A percentile compares a stretch with the other conserved stretches of the same genome.
phyloP scores from a whole-genome alignment of 2,888 invertebrate species.

The Nemurella pictetii region DNA sequence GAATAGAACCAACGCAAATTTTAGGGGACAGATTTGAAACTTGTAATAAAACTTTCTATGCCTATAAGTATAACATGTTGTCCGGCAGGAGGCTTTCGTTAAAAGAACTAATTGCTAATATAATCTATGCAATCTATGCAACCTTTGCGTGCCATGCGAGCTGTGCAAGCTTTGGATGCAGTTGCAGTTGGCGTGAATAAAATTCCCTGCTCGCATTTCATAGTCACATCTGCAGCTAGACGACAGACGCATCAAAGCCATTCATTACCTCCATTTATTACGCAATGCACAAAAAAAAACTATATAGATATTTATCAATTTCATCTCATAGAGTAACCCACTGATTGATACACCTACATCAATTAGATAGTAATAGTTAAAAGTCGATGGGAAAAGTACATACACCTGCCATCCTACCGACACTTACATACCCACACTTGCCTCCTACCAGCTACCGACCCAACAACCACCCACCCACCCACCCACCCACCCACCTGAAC shows the following conservation, averaged over 20 bases:
- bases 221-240: neutral
- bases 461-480: neutral
- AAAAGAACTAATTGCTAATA: neutral
- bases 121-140: neutral
- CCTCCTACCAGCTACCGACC: neutral
- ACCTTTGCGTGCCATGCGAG: neutral
- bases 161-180: neutral
- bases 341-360: too few relatives aligned
- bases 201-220: neutral
- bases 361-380: too few relatives aligned
- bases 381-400: too few relatives aligned
- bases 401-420: too few relatives aligned
- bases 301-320: too few relatives aligned
- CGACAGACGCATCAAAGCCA: too few relatives aligned
- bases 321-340: too few relatives aligned
- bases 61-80: neutral
- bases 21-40: constrained; percentile 23
- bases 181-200: neutral
- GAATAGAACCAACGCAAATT: constrained; percentile 15
- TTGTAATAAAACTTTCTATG: constrained; percentile 23
- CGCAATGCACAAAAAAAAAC: too few relatives aligned
- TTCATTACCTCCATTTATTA: too few relatives aligned
- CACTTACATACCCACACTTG: neutral
- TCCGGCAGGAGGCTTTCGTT: neutral
- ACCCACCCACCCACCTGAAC: neutral